Conservation (phyloP, 2,797 vertebrate species). For the Ctenochaetus hawaiiensis region DNA sequence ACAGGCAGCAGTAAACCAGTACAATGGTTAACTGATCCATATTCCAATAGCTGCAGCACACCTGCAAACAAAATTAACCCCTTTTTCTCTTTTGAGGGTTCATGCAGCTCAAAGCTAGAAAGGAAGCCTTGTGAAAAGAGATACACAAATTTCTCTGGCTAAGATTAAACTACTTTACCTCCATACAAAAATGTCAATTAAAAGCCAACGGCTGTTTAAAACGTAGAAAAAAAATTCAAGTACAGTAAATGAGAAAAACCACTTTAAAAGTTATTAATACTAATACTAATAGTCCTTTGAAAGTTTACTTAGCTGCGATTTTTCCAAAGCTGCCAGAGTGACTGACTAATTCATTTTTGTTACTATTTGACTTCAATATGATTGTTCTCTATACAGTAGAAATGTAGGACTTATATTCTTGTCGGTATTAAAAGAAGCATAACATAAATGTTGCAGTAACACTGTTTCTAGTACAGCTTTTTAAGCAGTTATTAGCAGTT, state of each 20-base stretch:
- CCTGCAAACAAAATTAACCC: conserved; percentile 76
- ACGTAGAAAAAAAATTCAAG: conserved; percentile 34
- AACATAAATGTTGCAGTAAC: neutral
- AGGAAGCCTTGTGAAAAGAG: conserved; percentile 38
- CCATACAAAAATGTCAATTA: conserved; percentile 47
- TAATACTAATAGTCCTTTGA: neutral
- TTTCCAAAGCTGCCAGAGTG: conserved; percentile 51
- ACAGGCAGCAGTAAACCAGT: conserved; percentile 82
- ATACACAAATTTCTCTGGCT: conserved; percentile 18
- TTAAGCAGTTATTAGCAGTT: neutral
- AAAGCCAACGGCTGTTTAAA: conserved; percentile 61
- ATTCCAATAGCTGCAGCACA: conserved; percentile 82
- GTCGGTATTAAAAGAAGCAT: neutral
- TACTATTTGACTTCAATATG: neutral
- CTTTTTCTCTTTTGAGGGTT: conserved; percentile 65
- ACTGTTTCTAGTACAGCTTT: neutral
- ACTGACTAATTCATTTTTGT: neutral
- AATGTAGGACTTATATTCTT: conserved; percentile 5
- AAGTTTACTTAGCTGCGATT: conserved; percentile 22
- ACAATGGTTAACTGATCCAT: conserved; percentile 85
- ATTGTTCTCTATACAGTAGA: conserved; percentile 9
- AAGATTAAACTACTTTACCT: conserved; percentile 13
- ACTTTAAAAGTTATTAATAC: conserved; percentile 57
- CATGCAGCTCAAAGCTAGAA: conserved; percentile 52
- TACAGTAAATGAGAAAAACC: conserved; percentile 3